These are phyloP conservation scores for Onychorhynchus coronatus DNA, from an alignment of 2,113 vertebrate species.

Conservation along the genomic window DNA sequence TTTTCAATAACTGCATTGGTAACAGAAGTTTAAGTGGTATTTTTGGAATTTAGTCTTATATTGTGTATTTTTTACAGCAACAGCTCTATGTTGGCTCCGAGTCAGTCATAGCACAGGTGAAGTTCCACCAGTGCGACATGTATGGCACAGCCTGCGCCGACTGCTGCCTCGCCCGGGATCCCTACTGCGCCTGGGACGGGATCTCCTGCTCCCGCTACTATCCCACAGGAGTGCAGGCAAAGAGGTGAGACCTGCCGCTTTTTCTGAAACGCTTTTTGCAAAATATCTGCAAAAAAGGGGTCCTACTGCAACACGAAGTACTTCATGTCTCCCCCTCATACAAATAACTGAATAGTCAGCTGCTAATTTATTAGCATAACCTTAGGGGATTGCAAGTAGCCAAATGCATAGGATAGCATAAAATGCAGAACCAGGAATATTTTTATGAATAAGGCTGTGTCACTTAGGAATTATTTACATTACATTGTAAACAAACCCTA, in stretches of 20 bases:
- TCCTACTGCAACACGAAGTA: neutral
- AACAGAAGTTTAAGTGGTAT: neutral
- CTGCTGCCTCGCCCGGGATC: constrained; percentile 94
- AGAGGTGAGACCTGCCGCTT: constrained; percentile 77
- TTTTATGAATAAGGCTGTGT: neutral
- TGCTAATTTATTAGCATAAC: neutral
- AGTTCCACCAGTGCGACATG: constrained; percentile 91
- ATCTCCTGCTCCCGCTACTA: constrained; percentile 90
- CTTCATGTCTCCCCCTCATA: accelerated
- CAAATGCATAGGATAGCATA: neutral
- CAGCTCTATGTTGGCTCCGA: constrained; percentile 90
- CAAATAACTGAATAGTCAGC: neutral
- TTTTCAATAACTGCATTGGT: neutral
- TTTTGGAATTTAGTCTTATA: neutral
- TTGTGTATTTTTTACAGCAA: constrained; percentile 77
- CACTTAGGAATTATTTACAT: neutral
- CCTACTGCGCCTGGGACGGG: constrained; percentile 97
- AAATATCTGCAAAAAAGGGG: neutral
- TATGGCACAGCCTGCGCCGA: constrained; percentile 93
- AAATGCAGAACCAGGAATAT: neutral
- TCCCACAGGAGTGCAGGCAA: constrained; percentile 83
- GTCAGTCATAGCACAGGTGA: constrained; percentile 84
- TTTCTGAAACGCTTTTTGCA: accelerated
- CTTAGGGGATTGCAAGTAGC: neutral
- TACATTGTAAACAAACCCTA: neutral